A percentile compares a stretch with the other conserved stretches of the same genome.
Conservation (phyloP, 2,113 vertebrate genomes). For the Copsychus sechellarum region DNA sequence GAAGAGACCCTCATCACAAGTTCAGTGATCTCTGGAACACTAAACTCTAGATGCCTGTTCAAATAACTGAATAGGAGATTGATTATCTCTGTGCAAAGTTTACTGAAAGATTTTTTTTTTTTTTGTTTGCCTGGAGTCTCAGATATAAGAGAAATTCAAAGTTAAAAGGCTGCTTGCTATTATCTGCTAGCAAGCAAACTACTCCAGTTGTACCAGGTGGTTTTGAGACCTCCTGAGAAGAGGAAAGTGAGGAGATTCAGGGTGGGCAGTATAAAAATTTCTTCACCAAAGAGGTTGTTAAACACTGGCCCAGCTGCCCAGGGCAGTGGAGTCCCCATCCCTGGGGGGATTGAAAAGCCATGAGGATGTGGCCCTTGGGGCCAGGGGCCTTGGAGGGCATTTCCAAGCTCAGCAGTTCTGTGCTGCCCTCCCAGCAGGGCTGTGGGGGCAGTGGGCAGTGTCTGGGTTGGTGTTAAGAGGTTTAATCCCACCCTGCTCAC, state of each 20-base stretch:
- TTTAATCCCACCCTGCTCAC: neutral
- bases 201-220: rapidly evolving
- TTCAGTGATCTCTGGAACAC: neutral
- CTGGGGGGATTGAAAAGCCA: neutral
- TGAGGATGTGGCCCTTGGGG: neutral
- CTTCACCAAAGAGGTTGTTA: neutral
- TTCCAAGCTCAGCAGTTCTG: neutral
- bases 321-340: neutral
- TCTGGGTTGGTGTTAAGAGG: neutral
- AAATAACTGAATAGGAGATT: neutral
- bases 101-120: neutral
- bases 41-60: neutral
- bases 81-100: conserved; percentile 18
- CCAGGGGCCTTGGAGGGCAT: rapidly evolving
- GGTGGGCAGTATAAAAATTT: neutral
- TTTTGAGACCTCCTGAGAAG: neutral
- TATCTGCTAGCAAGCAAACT: neutral
- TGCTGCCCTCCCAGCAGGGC: neutral
- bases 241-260: neutral
- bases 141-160: neutral
- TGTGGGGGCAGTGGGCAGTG: neutral
- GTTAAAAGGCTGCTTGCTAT: neutral
- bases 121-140: neutral
- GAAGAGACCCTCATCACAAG: neutral
- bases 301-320: neutral